Percentiles rank a stretch among this genome's conserved stretches.
These are phyloP conservation scores for Lithodes maja DNA, from an alignment of 2,888 invertebrate species.

Conservation along the genomic window DNA sequence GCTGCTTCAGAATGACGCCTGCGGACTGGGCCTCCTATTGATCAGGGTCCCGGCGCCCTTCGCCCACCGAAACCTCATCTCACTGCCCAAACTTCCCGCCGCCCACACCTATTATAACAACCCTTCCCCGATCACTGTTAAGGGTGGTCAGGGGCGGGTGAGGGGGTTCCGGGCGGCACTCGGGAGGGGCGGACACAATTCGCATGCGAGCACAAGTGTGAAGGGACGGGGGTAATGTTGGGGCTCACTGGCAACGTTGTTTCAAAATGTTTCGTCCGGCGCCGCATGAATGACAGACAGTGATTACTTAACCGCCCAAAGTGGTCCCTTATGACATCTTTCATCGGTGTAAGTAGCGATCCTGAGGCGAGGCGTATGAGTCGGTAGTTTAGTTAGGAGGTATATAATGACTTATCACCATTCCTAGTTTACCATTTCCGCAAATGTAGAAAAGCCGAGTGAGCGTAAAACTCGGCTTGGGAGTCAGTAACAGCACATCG, in stretches of 20 bases:
- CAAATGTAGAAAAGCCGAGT: background rate
- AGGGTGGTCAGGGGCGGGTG: background rate
- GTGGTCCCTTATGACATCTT: background rate
- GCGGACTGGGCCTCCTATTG: background rate
- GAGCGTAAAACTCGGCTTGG: background rate
- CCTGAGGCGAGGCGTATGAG: background rate
- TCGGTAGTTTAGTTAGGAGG: background rate
- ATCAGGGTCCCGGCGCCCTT: background rate
- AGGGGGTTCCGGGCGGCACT: background rate
- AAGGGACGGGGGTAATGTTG: background rate
- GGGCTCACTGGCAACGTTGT: slow-evolving; percentile 13
- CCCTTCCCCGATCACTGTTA: background rate
- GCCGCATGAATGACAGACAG: background rate
- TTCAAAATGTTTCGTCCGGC: slow-evolving; percentile 44
- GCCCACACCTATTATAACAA: background rate
- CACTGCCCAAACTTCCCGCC: background rate
- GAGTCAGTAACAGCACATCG: background rate
- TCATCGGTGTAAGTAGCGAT: background rate
- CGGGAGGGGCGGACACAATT: background rate
- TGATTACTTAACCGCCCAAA: slow-evolving; percentile 1
- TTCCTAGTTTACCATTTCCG: too few relatives aligned
- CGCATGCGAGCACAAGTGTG: background rate
- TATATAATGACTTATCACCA: background rate
- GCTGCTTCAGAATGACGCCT: background rate
- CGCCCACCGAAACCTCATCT: background rate